A percentile compares a stretch with the other conserved stretches of the same genome.
Evolutionary conservation across 2,113 vertebrate species (phyloP).

Genomic region (Puntigrus tetrazona): DNA sequence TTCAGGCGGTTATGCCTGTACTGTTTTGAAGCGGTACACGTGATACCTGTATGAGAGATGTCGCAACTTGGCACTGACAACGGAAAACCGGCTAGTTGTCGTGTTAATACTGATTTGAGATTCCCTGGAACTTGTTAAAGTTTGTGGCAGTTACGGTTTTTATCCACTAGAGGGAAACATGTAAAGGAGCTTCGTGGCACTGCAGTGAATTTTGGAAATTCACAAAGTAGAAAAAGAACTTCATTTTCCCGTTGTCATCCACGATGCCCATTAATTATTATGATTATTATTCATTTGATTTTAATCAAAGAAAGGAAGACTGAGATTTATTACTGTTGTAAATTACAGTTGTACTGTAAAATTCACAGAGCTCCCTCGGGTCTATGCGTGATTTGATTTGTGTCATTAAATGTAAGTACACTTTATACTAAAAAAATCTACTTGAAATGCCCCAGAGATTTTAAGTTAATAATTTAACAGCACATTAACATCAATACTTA

Average conservation of each 20-base stretch:
- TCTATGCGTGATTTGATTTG: no score
- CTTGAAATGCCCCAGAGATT: no score
- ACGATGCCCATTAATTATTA: background rate
- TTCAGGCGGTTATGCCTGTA: background rate
- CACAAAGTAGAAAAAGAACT: background rate
- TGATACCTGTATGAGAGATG: background rate
- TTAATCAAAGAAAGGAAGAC: no score
- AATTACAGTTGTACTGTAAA: background rate
- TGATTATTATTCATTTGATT: no score
- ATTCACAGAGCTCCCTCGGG: no score
- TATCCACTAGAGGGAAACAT: constrained; percentile 42
- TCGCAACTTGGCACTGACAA: background rate
- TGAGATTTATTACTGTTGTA: background rate
- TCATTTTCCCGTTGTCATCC: background rate
- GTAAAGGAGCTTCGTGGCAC: background rate
- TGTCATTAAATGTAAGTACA: no score
- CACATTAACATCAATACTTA: background rate
- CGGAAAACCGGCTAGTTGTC: background rate
- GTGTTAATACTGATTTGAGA: background rate
- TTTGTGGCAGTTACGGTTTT: background rate
- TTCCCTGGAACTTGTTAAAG: background rate
- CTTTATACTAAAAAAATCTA: no score
- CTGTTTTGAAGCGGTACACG: background rate
- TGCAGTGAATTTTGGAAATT: background rate
- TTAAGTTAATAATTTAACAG: no score